These are phyloP conservation scores for Philereme transversata DNA, from an alignment of 2,888 invertebrate species.

Conservation along the genomic window DNA sequence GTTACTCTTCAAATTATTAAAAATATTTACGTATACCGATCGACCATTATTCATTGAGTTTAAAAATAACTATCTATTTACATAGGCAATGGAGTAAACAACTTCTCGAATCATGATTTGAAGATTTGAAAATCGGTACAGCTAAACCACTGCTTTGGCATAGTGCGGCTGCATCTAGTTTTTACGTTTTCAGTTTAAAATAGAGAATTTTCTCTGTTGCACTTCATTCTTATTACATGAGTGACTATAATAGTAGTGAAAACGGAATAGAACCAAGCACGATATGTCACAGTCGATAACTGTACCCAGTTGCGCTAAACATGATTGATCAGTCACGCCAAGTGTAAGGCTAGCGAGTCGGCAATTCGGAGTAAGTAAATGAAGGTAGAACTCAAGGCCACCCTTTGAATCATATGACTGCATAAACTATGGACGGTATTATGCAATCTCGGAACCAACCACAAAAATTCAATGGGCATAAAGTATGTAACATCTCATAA, in stretches of 20 bases:
- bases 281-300: constrained; percentile 2
- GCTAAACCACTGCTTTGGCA: background rate
- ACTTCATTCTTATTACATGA: too few species aligned
- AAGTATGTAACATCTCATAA: background rate
- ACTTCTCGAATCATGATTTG: constrained; percentile 17
- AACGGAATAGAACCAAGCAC: background rate
- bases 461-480: too few species aligned
- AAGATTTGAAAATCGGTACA: background rate
- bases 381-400: constrained; percentile 39
- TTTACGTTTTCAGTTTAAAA: too few species aligned
- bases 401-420: constrained; percentile 20
- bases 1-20: constrained; percentile 6
- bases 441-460: too few species aligned
- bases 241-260: background rate
- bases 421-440: constrained; percentile 21
- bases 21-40: constrained; percentile 5
- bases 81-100: constrained; percentile 28
- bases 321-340: constrained; percentile 41
- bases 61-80: constrained; percentile 22
- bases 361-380: constrained; percentile 32
- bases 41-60: constrained; percentile 2
- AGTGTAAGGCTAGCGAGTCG: constrained; percentile 46
- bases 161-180: too few species aligned
- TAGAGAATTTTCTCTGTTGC: too few species aligned
- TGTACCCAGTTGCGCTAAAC: constrained; percentile 25